These are phyloP conservation scores for Apostichopus parvimensis DNA, from an alignment of 35 echinoderm and acorn worm genomes.

Conservation along the genomic window DNA sequence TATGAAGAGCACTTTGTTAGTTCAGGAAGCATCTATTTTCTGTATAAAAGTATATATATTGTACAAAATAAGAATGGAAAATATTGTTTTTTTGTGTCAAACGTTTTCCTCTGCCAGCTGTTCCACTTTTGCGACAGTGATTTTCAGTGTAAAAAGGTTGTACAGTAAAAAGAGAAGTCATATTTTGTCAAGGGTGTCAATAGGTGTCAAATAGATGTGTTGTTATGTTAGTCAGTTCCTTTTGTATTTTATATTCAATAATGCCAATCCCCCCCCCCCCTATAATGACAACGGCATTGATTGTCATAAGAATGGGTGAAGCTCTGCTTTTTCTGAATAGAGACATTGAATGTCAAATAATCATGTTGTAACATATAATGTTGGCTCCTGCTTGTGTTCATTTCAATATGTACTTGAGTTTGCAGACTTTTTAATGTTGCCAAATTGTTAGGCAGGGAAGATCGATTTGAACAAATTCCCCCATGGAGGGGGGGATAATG, in stretches of 20 bases:
- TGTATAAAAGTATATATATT: neutral
- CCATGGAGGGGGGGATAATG: no score
- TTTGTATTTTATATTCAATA: neutral
- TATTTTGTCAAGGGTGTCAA: constrained; percentile 25
- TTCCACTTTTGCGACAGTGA: neutral
- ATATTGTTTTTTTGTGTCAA: neutral
- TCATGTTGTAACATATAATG: no score
- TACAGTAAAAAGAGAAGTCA: constrained; percentile 34
- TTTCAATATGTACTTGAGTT: no score
- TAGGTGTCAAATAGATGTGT: neutral
- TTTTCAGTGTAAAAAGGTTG: constrained; percentile 42
- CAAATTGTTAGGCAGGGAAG: no score
- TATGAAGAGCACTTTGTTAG: neutral
- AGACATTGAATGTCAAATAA: no score
- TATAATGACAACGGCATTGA: no score
- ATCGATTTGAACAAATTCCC: no score
- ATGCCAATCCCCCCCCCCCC: no score
- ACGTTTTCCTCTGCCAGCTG: neutral
- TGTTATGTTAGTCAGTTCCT: neutral
- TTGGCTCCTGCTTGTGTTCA: no score
- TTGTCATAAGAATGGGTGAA: no score
- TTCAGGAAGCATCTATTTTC: neutral
- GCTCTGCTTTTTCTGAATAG: no score
- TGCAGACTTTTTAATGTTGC: no score
- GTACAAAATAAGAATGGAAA: neutral